Conservation (phyloP, 2,113 vertebrate genomes). For the Machaerirhynchus nigripectus region DNA sequence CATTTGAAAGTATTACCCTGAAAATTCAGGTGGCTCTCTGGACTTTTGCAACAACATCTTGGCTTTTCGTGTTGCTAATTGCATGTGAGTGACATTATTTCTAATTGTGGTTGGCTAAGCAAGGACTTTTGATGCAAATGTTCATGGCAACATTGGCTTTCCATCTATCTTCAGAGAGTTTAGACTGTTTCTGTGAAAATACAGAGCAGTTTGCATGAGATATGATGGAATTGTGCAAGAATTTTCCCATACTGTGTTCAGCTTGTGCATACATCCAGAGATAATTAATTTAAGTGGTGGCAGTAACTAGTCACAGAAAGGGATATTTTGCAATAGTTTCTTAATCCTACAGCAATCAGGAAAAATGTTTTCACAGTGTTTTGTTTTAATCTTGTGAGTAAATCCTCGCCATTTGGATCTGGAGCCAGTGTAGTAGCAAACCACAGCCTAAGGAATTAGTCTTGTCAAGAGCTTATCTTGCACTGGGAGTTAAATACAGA, state of each 20-base stretch:
- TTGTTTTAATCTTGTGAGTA: not conserved
- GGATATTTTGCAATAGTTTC: not conserved
- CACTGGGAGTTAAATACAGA: not conserved
- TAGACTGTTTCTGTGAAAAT: not conserved
- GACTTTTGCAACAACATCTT: not conserved
- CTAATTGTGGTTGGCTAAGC: not conserved
- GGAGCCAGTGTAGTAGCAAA: not conserved
- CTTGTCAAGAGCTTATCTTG: conserved; percentile 23
- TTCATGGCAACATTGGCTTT: not conserved
- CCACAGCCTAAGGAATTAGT: not conserved
- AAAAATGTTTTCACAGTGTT: not conserved
- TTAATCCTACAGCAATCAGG: not conserved
- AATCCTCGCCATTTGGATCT: not conserved
- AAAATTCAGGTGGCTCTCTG: not conserved
- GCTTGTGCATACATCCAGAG: not conserved
- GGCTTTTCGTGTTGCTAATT: not conserved
- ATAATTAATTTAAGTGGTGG: not conserved
- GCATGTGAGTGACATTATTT: not conserved
- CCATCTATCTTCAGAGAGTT: not conserved
- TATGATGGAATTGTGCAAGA: not conserved
- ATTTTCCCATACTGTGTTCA: not conserved
- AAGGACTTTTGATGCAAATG: not conserved
- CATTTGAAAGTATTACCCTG: not conserved
- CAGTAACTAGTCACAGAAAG: not conserved
- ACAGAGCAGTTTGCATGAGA: not conserved